Base-by-base conservation (phyloP, 2,888 invertebrate genomes). In the Brachyptera risi region DNA sequence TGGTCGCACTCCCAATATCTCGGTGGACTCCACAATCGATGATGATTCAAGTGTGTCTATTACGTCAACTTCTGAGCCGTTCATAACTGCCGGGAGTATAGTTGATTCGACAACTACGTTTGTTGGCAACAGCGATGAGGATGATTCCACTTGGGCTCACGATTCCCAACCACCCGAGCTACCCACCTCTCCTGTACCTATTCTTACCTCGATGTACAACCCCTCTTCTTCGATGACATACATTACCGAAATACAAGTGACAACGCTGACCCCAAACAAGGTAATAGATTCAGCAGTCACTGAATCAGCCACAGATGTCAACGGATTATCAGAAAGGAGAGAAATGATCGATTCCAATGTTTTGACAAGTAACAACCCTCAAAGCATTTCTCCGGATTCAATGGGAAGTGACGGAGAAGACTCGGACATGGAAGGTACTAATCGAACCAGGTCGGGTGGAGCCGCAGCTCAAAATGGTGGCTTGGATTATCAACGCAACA, bases 211-310 rank as follows among this genome's bases (percentile, higher is more conserved):
- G 65, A 61, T 68, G 49, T 64, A 67, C 70, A 31, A 68, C 69
- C 3, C 71, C 17, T 71, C 73, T 0, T 74, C 76, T 11, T 75
- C 74, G 35, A 73, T 80, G 69, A 84, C 85, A 24, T 87, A 86
- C 69, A 80, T 88, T 31, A 88, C 87, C 40, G 88, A 88, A 75
- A 88, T 88, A 61, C 85, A 87, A 74, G 87, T 88, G 0, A 75
- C 82, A 0, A 69, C 75, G 1, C 73, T 69, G 38, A 68, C 69
- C 9, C 73, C 71, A 17, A 69, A 70, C 4, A 56, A 58, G 31
- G 37, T 50, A 1, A n/a, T n/a, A n/a, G n/a, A n/a, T n/a, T n/a
- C n/a, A n/a, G 31, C 51, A 37, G 7, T 23, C 19, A 37, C 54
- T 2, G 54, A 54, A 47, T 44, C 23, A 38, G 47, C 11, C 69